Evolutionary conservation across 1,140 invertebrate species (phyloP).

Genomic region (Gyrodactylus salaris): DNA sequence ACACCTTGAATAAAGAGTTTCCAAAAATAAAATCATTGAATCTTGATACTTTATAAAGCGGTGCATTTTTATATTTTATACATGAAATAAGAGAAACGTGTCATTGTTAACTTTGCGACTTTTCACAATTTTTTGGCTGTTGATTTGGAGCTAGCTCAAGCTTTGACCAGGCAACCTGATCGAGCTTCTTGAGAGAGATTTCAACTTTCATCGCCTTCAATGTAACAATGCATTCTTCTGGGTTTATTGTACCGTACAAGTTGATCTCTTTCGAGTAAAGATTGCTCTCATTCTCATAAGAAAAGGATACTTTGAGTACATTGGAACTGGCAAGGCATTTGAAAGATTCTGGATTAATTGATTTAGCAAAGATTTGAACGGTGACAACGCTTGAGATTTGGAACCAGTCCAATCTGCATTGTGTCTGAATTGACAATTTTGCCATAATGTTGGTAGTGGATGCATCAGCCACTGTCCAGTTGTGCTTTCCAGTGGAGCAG

Average conservation of each 20-base stretch:
- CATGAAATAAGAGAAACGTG: too few species aligned
- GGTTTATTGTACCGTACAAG: not conserved
- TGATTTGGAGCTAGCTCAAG: too few species aligned
- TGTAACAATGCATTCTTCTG: not conserved
- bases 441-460: not conserved
- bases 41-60: too few species aligned
- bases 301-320: not conserved
- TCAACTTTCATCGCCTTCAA: not conserved
- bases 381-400: not conserved
- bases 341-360: not conserved
- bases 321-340: not conserved
- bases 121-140: too few species aligned
- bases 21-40: too few species aligned
- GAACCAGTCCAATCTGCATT: too few species aligned
- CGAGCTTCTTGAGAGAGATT: not conserved
- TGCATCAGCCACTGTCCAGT: slow-evolving; percentile 29
- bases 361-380: not conserved
- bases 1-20: too few species aligned
- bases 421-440: not conserved
- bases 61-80: too few species aligned
- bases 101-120: too few species aligned
- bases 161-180: not conserved
- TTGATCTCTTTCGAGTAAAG: not conserved
- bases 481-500: slow-evolving; percentile 43
- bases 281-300: not conserved